Evolutionary conservation across 2,888 invertebrate species (phyloP), one percentile per base, ranked within the genome.

Genomic region (Ommatoiulus sabulosus): DNA sequence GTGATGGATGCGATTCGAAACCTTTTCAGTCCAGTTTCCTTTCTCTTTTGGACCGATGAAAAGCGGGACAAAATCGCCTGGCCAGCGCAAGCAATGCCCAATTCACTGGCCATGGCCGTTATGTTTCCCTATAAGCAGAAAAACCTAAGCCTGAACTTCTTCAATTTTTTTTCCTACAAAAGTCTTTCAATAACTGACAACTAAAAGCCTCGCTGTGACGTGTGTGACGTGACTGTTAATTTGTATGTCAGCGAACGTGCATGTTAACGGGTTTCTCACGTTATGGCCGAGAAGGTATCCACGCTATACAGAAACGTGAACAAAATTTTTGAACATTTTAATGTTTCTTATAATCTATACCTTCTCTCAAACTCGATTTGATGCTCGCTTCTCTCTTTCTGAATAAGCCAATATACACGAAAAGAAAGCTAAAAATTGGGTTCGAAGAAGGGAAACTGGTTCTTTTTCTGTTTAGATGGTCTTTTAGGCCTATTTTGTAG

Each of bases 151-250:
- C 57, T 57, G 57, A 15, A 57, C 57, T 10, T 57, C 57, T 57
- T 57, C 57, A 57, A 57, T 57, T 57, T 57, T 15, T 15, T 15
- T 8, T 8, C 57, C 17, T 57, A 15, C 57, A 10, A 46, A 57
- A 57, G 57, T 57, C 57, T 57, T 57, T 57, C 57, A 57, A 15
- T 57, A 57, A 57, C 57, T 57, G 57, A 57, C 57, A 57, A 57
- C 57, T 57, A 57, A 57, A 57, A 57, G 57, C 57, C 57, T 57
- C 57, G 57, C 57, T 57, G 57, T 57, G 57, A 57, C 57, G 57
- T 57, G 57, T 57, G 57, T 57, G 57, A 57, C 57, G 57, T 57
- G 57, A 57, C 57, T 57, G 57, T 15, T 57, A 57, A 57, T 57
- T 57, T 57, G 57, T 57, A 57, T 57, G 57, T 57, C 57, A 57